A percentile compares a stretch with the other conserved stretches of the same genome.
These are phyloP conservation scores for Lepidurus apus DNA, from an alignment of 1,140 invertebrate species.

Conservation along the genomic window DNA sequence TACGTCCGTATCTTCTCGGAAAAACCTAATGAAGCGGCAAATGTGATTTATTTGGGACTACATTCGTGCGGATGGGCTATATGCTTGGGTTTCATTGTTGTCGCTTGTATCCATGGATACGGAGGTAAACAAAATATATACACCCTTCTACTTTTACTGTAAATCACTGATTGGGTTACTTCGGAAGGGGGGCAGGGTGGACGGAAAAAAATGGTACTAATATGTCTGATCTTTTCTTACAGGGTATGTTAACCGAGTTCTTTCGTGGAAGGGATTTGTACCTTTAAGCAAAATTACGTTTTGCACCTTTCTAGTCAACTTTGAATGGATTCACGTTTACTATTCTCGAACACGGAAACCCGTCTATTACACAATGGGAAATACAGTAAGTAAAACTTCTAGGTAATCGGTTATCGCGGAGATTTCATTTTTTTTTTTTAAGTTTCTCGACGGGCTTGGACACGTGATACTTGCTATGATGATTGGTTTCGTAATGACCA, in stretches of 20 bases:
- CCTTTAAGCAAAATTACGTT: constrained; percentile 66
- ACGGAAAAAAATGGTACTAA: no score
- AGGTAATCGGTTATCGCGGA: not conserved
- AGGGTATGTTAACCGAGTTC: constrained; percentile 54
- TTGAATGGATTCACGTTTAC: constrained; percentile 31
- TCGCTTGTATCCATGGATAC: no score
- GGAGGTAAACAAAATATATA: no score
- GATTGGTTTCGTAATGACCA: not conserved
- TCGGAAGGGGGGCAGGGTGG: no score
- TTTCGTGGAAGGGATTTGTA: constrained; percentile 61
- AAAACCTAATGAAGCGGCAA: not conserved
- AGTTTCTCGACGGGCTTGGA: not conserved
- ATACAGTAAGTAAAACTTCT: not conserved
- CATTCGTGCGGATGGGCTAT: not conserved
- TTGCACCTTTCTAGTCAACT: constrained; percentile 59
- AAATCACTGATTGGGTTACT: no score
- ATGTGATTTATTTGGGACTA: not conserved
- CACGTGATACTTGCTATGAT: not conserved
- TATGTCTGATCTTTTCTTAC: no score
- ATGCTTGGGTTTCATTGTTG: no score
- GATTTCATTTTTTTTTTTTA: not conserved
- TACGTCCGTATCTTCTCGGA: not conserved
- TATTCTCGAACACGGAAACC: constrained; percentile 1
- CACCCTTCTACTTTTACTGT: no score
- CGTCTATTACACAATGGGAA: not conserved